phyloP scores from a whole-genome alignment of 2,888 invertebrate species.

The Metalampra italica region DNA sequence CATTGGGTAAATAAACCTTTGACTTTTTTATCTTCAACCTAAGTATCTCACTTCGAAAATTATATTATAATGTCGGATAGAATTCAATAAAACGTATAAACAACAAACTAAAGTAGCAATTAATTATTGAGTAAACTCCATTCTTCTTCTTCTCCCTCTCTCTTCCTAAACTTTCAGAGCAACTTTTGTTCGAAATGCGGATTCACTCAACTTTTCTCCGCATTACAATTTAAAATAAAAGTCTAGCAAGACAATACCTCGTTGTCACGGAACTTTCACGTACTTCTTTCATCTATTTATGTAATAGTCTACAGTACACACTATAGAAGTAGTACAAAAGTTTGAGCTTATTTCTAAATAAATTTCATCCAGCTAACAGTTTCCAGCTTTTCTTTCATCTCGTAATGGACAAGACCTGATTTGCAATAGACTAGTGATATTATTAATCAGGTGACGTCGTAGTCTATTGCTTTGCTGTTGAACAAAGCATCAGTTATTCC shows the following conservation, averaged over 20 bases:
- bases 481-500: constrained; percentile 37
- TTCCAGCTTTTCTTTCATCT: too few relatives aligned
- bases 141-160: too few relatives aligned
- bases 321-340: too few relatives aligned
- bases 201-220: background rate
- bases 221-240: background rate
- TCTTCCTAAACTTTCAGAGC: background rate
- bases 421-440: constrained; percentile 9
- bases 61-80: too few relatives aligned
- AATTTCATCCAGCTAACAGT: too few relatives aligned
- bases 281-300: constrained; percentile 21
- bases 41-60: background rate
- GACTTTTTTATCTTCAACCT: background rate
- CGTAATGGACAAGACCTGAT: constrained; percentile 23
- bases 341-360: too few relatives aligned
- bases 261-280: constrained; percentile 14
- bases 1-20: background rate
- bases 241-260: constrained; percentile 1
- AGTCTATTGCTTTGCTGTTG: constrained; percentile 23
- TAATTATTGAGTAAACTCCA: background rate
- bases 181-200: constrained; percentile 2
- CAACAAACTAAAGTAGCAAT: background rate
- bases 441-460: constrained; percentile 26
- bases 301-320: too few relatives aligned
- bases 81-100: background rate